These are phyloP conservation scores for Brachylomia viminalis DNA, from an alignment of 2,888 invertebrate genomes.

Conservation along the genomic window DNA sequence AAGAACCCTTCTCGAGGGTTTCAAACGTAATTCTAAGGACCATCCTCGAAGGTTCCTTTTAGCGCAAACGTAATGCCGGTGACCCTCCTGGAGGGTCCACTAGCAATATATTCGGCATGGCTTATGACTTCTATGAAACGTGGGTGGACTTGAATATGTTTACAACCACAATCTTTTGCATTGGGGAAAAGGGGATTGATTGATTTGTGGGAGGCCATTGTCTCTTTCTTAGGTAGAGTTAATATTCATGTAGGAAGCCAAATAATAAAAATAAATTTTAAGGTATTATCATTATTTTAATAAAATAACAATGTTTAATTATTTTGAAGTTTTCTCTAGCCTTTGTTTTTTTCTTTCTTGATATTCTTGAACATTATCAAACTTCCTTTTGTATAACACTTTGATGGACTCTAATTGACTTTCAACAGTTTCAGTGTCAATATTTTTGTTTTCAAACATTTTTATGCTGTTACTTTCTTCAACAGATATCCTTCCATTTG, in stretches of 20 bases:
- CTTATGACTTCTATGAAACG: too few relatives aligned
- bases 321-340: conserved; percentile 86
- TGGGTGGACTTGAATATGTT: neutral
- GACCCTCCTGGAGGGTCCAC: neutral
- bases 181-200: neutral
- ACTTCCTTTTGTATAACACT: conserved; percentile 94
- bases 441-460: conserved; percentile 74
- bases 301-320: conserved; percentile 38
- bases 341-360: conserved; percentile 94
- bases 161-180: neutral
- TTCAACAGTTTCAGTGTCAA: conserved; percentile 52
- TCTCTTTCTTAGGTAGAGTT: neutral
- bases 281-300: conserved; percentile 11
- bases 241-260: neutral
- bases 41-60: too few relatives aligned
- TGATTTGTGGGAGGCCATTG: neutral
- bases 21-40: too few relatives aligned
- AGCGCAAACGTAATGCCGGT: neutral
- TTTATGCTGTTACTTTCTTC: conserved; percentile 69
- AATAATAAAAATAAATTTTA: conserved; percentile 4
- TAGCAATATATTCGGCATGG: neutral
- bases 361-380: conserved; percentile 95
- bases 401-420: conserved; percentile 84
- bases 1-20: too few relatives aligned
- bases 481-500: conserved; percentile 71